Conservation (phyloP, 2,888 invertebrate species). For the Coenonympha arcania region DNA sequence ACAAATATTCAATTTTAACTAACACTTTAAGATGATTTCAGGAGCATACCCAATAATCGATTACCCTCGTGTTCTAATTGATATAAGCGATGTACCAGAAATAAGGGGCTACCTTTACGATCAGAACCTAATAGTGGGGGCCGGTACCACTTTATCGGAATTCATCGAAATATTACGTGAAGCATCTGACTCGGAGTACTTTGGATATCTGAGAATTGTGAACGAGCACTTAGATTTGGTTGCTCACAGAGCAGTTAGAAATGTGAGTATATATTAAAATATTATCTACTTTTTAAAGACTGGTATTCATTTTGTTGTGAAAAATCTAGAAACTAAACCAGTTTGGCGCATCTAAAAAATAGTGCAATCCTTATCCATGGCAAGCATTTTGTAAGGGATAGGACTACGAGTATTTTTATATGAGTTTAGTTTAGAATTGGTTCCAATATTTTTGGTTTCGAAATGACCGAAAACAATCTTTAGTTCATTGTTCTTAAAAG, state of each 20-base stretch:
- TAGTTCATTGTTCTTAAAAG: too few relatives aligned
- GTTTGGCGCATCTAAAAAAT: too few relatives aligned
- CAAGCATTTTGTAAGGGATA: too few relatives aligned
- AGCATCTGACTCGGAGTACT: constrained; percentile 45
- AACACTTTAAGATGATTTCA: too few relatives aligned
- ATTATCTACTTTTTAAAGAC: too few relatives aligned
- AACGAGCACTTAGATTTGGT: constrained; percentile 76
- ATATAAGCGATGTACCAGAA: constrained; percentile 74
- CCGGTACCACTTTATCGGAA: constrained; percentile 62
- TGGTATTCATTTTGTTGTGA: too few relatives aligned
- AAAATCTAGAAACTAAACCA: too few relatives aligned
- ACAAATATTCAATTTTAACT: too few relatives aligned
- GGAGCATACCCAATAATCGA: constrained; percentile 52
- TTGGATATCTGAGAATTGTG: constrained; percentile 70
- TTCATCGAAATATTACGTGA: constrained; percentile 57
- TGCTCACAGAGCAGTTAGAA: constrained; percentile 77
- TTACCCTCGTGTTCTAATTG: constrained; percentile 71
- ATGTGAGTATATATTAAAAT: constrained; percentile 26
- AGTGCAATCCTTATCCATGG: too few relatives aligned
- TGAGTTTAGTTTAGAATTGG: not conserved
- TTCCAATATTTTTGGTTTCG: too few relatives aligned
- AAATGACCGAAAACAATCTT: too few relatives aligned
- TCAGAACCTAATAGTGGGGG: constrained; percentile 69
- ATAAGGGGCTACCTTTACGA: constrained; percentile 58
- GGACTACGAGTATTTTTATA: too few relatives aligned